Conservation (phyloP, 2,888 invertebrate species). For the Sinodicranocentrus sp. region DNA sequence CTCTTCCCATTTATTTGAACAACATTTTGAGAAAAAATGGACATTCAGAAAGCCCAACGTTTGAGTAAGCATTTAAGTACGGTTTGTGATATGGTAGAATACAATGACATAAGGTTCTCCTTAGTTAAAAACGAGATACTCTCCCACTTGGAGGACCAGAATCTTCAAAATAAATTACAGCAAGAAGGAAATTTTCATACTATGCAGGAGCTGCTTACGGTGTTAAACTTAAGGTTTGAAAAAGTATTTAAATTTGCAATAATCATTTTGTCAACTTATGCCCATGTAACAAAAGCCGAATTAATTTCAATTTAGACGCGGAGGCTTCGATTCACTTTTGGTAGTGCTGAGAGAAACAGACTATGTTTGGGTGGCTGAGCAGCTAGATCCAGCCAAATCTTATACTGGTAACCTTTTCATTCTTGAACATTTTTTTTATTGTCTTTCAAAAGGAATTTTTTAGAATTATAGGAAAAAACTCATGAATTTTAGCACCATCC, state of each 20-base stretch:
- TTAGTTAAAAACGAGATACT: slow-evolving; percentile 33
- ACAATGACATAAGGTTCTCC: slow-evolving; percentile 40
- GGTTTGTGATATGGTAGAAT: slow-evolving; percentile 63
- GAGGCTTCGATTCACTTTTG: slow-evolving; percentile 60
- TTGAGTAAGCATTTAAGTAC: slow-evolving; percentile 41
- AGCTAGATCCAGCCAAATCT: slow-evolving; percentile 50
- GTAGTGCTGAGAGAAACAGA: slow-evolving; percentile 43
- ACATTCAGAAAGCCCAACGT: slow-evolving; percentile 56
- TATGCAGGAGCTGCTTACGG: slow-evolving; percentile 56
- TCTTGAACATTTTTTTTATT: no score
- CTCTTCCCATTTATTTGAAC: no score
- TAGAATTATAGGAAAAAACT: no score
- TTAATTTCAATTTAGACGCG: slow-evolving; percentile 31
- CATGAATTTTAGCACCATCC: no score
- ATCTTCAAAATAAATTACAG: slow-evolving; percentile 21
- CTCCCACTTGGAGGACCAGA: neutral
- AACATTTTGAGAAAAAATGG: no score
- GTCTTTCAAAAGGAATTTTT: no score
- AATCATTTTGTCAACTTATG: neutral
- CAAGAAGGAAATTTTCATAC: slow-evolving; percentile 41
- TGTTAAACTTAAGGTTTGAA: slow-evolving; percentile 54
- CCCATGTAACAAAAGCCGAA: neutral
- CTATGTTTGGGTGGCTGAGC: slow-evolving; percentile 66
- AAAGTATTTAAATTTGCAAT: no score
- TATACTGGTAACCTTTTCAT: slow-evolving; percentile 26